Evolutionary conservation across 2,888 invertebrate species (phyloP).

Genomic region (Andrena trimmerana): DNA sequence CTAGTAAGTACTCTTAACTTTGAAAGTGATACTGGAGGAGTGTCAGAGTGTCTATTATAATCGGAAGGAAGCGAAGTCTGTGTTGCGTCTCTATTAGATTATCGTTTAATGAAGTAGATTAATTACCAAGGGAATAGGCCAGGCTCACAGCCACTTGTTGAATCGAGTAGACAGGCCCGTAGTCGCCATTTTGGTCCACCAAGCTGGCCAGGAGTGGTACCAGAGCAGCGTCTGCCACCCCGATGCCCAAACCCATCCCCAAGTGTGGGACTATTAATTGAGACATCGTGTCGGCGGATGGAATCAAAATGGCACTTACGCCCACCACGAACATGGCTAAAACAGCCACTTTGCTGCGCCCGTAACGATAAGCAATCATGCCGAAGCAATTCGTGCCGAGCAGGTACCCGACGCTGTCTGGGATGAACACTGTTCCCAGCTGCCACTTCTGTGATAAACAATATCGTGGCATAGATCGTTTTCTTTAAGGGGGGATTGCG

Average conservation of each 20-base stretch:
- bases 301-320: slow-evolving; percentile 88
- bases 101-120: not conserved
- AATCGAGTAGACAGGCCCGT: slow-evolving; percentile 93
- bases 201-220: slow-evolving; percentile 92
- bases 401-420: slow-evolving; percentile 94
- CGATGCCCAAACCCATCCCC: slow-evolving; percentile 92
- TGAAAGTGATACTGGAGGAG: too few species aligned
- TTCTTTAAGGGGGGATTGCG: too few species aligned
- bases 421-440: slow-evolving; percentile 93
- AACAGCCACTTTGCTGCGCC: slow-evolving; percentile 89
- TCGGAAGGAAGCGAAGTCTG: too few species aligned
- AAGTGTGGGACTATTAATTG: slow-evolving; percentile 92
- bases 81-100: too few species aligned
- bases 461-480: too few species aligned
- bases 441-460: slow-evolving; percentile 88
- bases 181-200: slow-evolving; percentile 90
- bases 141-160: slow-evolving; percentile 93
- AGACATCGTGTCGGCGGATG: slow-evolving; percentile 88
- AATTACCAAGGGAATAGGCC: slow-evolving; percentile 91
- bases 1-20: too few species aligned
- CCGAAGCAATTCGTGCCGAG: slow-evolving; percentile 93
- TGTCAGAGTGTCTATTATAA: too few species aligned
- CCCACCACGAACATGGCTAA: slow-evolving; percentile 89
- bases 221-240: slow-evolving; percentile 92
- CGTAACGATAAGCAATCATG: slow-evolving; percentile 88